Conservation (phyloP, 2,888 invertebrate genomes). For the Nomada fucata region DNA sequence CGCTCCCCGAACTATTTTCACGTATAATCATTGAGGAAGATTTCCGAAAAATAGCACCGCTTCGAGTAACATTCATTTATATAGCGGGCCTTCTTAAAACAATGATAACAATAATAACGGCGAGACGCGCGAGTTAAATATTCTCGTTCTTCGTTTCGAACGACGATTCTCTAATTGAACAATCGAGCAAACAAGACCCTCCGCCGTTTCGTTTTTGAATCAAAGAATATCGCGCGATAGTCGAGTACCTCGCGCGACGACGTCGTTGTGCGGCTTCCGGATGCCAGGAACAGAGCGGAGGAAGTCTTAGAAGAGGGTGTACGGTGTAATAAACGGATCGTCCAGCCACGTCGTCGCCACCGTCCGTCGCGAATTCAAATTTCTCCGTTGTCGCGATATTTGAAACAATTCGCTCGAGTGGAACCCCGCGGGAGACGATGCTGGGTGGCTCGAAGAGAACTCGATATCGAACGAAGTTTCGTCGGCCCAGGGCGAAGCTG, state of each 20-base stretch:
- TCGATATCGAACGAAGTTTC: slow-evolving; percentile 38
- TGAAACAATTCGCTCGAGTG: slow-evolving; percentile 54
- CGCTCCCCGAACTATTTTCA: too few species aligned
- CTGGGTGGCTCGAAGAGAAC: slow-evolving; percentile 42
- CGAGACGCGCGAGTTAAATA: too few species aligned
- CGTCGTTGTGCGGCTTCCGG: slow-evolving; percentile 19
- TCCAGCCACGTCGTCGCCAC: not conserved
- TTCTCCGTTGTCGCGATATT: slow-evolving; percentile 46
- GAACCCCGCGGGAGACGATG: slow-evolving; percentile 43
- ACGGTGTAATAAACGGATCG: slow-evolving; percentile 28
- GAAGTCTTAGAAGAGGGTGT: slow-evolving; percentile 39
- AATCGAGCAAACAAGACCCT: not conserved
- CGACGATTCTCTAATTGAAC: not conserved
- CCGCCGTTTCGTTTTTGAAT: not conserved
- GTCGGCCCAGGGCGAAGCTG: not conserved
- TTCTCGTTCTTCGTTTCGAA: too few species aligned
- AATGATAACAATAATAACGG: too few species aligned
- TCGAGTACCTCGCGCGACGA: slow-evolving; percentile 1
- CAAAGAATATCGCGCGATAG: not conserved
- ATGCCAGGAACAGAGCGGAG: slow-evolving; percentile 17
- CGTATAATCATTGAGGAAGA: too few species aligned
- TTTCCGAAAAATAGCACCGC: too few species aligned
- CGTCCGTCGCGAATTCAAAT: slow-evolving; percentile 61
- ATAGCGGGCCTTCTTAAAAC: too few species aligned
- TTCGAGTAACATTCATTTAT: too few species aligned